Conservation (phyloP, 92 coral and sea anemone genomes). For the Galaxea fascicularis region DNA sequence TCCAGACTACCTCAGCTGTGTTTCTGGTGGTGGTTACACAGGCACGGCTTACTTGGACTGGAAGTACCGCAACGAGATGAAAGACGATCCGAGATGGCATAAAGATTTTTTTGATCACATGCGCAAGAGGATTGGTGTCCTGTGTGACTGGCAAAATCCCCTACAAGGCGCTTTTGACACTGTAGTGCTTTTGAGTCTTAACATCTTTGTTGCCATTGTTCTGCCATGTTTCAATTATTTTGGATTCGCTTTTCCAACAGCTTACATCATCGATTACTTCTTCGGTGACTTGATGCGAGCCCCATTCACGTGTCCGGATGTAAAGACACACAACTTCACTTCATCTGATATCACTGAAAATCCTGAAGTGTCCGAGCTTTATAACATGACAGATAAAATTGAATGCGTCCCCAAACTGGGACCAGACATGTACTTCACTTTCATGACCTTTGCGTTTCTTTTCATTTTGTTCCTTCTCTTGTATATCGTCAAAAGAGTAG, state of each 20-base stretch:
- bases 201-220: constrained; percentile 51
- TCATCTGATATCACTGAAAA: constrained; percentile 50
- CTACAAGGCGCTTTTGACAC: constrained; percentile 61
- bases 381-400: constrained; percentile 30
- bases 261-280: constrained; percentile 69
- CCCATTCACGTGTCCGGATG: constrained; percentile 72
- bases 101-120: constrained; percentile 78
- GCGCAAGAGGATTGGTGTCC: constrained; percentile 54
- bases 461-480: constrained; percentile 50
- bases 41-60: constrained; percentile 91
- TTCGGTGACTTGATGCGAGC: constrained; percentile 73
- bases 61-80: constrained; percentile 81
- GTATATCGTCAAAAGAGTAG: constrained; percentile 34
- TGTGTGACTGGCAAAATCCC: constrained; percentile 80
- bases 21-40: constrained; percentile 93
- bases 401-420: constrained; percentile 66
- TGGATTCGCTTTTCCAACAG: constrained; percentile 69
- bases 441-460: constrained; percentile 35
- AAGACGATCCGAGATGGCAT: constrained; percentile 86
- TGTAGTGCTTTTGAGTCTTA: constrained; percentile 44
- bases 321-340: constrained; percentile 51
- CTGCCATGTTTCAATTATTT: constrained; percentile 68
- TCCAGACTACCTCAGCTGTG: constrained; percentile 83
- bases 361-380: constrained; percentile 13
- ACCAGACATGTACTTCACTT: constrained; percentile 49